Evolutionary conservation across 2,113 vertebrate genomes (phyloP).

Genomic region (Erinaceus europaeus): DNA sequence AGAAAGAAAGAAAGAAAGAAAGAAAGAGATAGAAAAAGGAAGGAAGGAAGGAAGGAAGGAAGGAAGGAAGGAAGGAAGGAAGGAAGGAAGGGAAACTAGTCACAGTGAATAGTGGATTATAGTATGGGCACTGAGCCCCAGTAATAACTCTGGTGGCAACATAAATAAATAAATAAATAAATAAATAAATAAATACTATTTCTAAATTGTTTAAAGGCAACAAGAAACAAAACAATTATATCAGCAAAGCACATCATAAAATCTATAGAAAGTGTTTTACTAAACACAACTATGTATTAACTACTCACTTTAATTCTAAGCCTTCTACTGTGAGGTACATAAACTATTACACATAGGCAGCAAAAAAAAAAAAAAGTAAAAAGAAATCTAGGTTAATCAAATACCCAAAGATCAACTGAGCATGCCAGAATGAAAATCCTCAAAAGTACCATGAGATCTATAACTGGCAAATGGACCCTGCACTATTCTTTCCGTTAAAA

Average conservation of each 20-base stretch:
- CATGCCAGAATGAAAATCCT: slow-evolving; percentile 37
- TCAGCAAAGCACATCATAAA: neutral
- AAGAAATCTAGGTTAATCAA: slow-evolving; percentile 28
- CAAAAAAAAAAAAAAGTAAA: too few species aligned
- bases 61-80: too few species aligned
- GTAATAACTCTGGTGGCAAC: too few species aligned
- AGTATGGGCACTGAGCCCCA: too few species aligned
- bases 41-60: too few species aligned
- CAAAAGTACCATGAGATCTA: neutral
- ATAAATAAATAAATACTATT: too few species aligned
- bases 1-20: too few species aligned
- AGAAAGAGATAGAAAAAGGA: too few species aligned
- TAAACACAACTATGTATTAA: neutral
- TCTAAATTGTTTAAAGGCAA: too few species aligned
- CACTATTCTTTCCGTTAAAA: neutral
- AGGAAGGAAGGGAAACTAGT: too few species aligned
- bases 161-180: too few species aligned
- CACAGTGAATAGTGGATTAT: too few species aligned
- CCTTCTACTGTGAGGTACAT: neutral
- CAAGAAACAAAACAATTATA: neutral
- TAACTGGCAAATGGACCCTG: slow-evolving; percentile 16
- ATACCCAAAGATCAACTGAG: neutral
- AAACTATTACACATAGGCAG: neutral
- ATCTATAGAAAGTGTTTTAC: neutral
- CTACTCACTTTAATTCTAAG: neutral